phyloP scores from a whole-genome alignment of 2,113 vertebrate species.

The Baryphthengus martii region DNA sequence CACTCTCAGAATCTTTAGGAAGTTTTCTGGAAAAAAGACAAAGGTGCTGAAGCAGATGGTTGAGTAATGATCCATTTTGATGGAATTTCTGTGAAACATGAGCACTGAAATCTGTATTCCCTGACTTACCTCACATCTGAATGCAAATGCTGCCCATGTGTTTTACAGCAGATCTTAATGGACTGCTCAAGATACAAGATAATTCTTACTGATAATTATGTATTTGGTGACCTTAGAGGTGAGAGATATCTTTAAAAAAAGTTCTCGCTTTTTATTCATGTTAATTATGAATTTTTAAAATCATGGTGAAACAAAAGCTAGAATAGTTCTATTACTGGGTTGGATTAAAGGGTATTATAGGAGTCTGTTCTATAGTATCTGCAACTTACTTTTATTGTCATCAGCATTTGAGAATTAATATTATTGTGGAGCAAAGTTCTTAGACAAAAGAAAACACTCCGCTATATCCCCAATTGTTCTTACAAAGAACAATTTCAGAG shows the following conservation, averaged over 20 bases:
- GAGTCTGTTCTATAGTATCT: background rate
- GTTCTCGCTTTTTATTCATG: background rate
- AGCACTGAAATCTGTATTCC: background rate
- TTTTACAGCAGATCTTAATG: background rate
- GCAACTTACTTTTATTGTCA: background rate
- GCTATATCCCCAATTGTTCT: background rate
- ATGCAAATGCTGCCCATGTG: background rate
- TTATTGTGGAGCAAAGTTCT: background rate
- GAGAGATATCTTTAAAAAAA: background rate
- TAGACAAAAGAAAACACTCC: background rate
- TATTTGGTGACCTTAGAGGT: background rate
- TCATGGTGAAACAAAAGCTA: background rate
- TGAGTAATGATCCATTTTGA: background rate
- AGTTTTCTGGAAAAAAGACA: background rate
- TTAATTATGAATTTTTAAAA: background rate
- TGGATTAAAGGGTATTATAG: background rate
- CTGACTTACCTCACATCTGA: background rate
- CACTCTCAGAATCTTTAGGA: background rate
- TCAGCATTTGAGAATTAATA: background rate
- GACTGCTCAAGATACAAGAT: background rate
- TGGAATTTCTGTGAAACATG: background rate
- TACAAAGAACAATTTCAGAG: background rate
- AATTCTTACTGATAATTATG: background rate
- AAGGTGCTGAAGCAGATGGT: accelerated
- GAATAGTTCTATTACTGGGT: background rate